phyloP scores from a whole-genome alignment of 2,797 vertebrate species.

The Falco biarmicus region DNA sequence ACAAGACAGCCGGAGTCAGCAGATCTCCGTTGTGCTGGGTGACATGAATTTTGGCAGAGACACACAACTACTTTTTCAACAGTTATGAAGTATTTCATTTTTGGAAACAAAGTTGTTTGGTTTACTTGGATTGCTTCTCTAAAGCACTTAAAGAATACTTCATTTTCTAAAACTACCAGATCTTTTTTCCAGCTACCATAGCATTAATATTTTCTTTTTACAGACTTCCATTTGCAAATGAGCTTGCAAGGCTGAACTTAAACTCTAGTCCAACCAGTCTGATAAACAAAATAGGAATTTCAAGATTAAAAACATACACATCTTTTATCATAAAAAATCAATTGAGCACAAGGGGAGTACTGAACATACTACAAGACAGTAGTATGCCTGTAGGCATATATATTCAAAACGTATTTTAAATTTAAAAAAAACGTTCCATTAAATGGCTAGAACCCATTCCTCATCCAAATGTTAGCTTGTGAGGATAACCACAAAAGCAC shows the following conservation, averaged over 20 bases:
- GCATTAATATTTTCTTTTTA: not conserved
- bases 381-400: not conserved
- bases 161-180: not conserved
- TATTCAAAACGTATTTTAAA: not conserved
- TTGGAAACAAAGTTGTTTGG: not conserved
- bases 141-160: not conserved
- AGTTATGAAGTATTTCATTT: not conserved
- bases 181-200: not conserved
- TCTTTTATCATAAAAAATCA: not conserved
- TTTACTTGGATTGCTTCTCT: not conserved
- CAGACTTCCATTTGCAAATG: not conserved
- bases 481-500: not conserved
- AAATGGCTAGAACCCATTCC: not conserved
- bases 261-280: not conserved
- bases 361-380: not conserved
- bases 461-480: not conserved
- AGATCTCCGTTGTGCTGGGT: accelerated
- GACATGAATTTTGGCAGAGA: not conserved
- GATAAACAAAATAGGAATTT: not conserved
- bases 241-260: not conserved
- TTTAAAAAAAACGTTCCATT: not conserved
- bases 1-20: not conserved
- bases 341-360: not conserved
- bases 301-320: not conserved
- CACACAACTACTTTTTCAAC: not conserved